Evolutionary conservation across 2,888 invertebrate species (phyloP).

Genomic region (Caprella mutica): DNA sequence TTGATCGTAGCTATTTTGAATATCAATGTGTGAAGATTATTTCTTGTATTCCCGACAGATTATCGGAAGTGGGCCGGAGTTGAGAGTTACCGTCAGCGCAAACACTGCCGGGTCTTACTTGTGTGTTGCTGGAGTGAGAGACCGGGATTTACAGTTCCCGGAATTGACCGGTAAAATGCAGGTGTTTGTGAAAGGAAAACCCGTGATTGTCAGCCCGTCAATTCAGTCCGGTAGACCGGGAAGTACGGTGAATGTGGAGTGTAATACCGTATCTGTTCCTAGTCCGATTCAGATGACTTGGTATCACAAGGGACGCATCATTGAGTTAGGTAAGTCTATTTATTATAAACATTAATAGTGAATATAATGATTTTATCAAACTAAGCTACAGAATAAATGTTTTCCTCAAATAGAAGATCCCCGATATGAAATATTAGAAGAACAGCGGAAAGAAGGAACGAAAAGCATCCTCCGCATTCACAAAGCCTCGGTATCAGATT

Average conservation of each 20-base stretch:
- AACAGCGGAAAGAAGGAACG: conserved; percentile 21
- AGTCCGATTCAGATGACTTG: conserved; percentile 30
- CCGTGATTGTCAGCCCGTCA: conserved; percentile 22
- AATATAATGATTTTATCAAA: not conserved
- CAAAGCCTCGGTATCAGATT: conserved; percentile 21
- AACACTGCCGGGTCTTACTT: conserved; percentile 24
- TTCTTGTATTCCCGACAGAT: conserved; percentile 13
- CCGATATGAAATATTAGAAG: conserved; percentile 27
- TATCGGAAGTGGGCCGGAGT: conserved; percentile 17
- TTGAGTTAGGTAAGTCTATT: conserved; percentile 30
- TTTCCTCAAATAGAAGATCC: conserved; percentile 18
- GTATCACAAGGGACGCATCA: conserved; percentile 26
- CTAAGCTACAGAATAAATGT: not conserved
- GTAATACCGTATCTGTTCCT: conserved; percentile 28
- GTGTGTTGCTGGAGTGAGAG: conserved; percentile 24
- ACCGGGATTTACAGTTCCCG: conserved; percentile 17
- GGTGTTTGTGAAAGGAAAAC: conserved; percentile 27
- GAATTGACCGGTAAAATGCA: conserved; percentile 16
- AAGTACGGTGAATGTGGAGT: conserved; percentile 26
- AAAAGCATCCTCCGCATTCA: conserved; percentile 25
- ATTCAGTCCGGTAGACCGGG: conserved; percentile 27
- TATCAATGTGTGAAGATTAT: too few relatives aligned
- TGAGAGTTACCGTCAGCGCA: conserved; percentile 15
- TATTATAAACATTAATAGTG: not conserved
- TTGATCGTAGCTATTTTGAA: too few relatives aligned